phyloP scores from a whole-genome alignment of 1,140 invertebrate species.

The Trissolcus basalis region DNA sequence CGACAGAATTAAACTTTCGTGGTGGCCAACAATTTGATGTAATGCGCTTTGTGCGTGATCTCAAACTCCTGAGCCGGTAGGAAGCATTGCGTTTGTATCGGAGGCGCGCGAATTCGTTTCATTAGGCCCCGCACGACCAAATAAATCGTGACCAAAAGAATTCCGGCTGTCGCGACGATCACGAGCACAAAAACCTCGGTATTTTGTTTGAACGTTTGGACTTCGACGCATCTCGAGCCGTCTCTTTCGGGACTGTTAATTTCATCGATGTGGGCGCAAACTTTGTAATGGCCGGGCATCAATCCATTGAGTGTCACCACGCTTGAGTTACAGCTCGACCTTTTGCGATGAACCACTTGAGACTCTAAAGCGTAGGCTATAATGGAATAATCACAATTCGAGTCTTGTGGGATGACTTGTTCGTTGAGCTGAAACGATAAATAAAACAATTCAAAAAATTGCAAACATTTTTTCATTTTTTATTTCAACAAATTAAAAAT shows the following conservation, averaged over 20 bases:
- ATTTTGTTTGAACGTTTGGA: constrained; percentile 64
- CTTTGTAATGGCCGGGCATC: constrained; percentile 68
- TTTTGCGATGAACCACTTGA: constrained; percentile 61
- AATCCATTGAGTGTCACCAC: constrained; percentile 63
- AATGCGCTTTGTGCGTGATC: constrained; percentile 75
- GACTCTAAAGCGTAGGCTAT: constrained; percentile 65
- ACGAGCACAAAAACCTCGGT: constrained; percentile 66
- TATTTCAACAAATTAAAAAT: not conserved
- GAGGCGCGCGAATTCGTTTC: constrained; percentile 60
- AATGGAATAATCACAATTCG: constrained; percentile 62
- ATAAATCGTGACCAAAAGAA: constrained; percentile 57
- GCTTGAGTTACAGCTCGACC: constrained; percentile 65
- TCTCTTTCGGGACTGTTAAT: constrained; percentile 38
- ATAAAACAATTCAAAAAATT: not conserved
- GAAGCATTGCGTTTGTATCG: constrained; percentile 72
- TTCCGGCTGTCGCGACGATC: constrained; percentile 59
- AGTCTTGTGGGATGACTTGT: constrained; percentile 7
- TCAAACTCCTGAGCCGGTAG: constrained; percentile 74
- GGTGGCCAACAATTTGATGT: constrained; percentile 77
- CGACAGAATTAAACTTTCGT: constrained; percentile 72
- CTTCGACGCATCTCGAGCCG: constrained; percentile 67
- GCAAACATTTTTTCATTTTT: too few species aligned
- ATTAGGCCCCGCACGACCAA: constrained; percentile 63
- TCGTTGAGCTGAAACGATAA: constrained; percentile 21
- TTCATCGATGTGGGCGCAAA: constrained; percentile 69